These are phyloP conservation scores for Caerostris extrusa DNA, from an alignment of 1,140 invertebrate species.

Conservation along the genomic window DNA sequence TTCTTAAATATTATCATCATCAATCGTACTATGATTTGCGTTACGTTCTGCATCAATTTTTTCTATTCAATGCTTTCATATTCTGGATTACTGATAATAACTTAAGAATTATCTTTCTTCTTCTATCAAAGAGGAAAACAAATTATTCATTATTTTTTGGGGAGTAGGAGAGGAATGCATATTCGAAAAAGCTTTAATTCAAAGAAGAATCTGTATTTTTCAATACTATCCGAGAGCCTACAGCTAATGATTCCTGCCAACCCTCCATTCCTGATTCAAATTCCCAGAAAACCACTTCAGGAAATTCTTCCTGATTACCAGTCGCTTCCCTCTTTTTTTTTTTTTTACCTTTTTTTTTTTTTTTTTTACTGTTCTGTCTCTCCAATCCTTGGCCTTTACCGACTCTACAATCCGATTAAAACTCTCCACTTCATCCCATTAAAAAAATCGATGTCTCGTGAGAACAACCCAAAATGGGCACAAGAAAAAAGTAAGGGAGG, in stretches of 20 bases:
- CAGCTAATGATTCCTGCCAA: not conserved
- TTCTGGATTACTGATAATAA: not conserved
- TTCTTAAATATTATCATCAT: no score
- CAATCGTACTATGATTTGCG: no score
- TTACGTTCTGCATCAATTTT: no score
- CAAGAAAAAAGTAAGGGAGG: no score
- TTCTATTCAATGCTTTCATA: no score
- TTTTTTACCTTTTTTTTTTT: not conserved
- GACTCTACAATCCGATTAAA: no score
- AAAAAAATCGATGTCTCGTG: no score
- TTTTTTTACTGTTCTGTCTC: no score
- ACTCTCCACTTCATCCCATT: not conserved
- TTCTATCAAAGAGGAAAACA: not conserved
- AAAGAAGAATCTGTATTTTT: not conserved
- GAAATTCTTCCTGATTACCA: not conserved
- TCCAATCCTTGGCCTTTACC: no score
- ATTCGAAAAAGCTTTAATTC: not conserved
- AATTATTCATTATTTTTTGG: no score
- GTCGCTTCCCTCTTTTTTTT: not conserved
- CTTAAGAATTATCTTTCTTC: not conserved
- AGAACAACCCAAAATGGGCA: no score
- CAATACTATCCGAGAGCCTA: not conserved
- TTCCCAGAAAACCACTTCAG: not conserved
- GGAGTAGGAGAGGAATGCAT: not conserved
- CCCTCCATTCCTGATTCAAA: conserved; percentile 3